Conservation (phyloP, 1,140 invertebrate species). For the Caerostris darwini region DNA sequence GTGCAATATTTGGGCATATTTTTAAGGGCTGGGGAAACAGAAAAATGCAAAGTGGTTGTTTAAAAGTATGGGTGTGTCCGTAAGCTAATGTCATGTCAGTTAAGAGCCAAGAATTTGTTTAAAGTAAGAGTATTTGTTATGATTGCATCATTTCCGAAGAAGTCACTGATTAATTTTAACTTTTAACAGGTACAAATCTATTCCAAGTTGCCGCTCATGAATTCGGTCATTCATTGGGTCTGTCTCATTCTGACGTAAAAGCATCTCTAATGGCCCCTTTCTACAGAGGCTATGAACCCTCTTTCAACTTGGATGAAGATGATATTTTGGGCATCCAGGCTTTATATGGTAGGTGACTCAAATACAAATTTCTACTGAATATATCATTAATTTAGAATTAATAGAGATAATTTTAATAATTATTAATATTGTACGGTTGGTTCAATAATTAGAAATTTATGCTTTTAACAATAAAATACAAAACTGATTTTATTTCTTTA, state of each 20-base stretch:
- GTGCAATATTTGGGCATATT: too few species aligned
- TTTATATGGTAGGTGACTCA: conserved; percentile 87
- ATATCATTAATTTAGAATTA: not conserved
- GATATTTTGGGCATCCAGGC: conserved; percentile 84
- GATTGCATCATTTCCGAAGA: too few species aligned
- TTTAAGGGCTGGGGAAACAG: too few species aligned
- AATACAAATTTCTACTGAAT: not conserved
- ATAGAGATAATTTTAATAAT: not conserved
- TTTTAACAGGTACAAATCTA: conserved; percentile 82
- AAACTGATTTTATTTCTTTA: too few species aligned
- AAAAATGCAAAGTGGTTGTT: too few species aligned
- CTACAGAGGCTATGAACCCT: conserved; percentile 83
- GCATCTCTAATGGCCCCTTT: conserved; percentile 84
- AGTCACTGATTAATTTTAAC: not conserved
- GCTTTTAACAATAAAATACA: too few species aligned
- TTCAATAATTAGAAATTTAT: too few species aligned
- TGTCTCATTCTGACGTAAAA: conserved; percentile 83
- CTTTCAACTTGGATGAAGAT: conserved; percentile 82
- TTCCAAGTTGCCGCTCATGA: conserved; percentile 85
- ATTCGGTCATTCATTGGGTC: conserved; percentile 84
- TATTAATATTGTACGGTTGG: too few species aligned
- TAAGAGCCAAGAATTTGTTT: too few species aligned
- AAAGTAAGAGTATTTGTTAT: too few species aligned
- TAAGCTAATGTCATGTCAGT: too few species aligned
- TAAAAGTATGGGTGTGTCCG: too few species aligned